Conservation (phyloP, 1,140 invertebrate genomes). For the Pararge aegeria region DNA sequence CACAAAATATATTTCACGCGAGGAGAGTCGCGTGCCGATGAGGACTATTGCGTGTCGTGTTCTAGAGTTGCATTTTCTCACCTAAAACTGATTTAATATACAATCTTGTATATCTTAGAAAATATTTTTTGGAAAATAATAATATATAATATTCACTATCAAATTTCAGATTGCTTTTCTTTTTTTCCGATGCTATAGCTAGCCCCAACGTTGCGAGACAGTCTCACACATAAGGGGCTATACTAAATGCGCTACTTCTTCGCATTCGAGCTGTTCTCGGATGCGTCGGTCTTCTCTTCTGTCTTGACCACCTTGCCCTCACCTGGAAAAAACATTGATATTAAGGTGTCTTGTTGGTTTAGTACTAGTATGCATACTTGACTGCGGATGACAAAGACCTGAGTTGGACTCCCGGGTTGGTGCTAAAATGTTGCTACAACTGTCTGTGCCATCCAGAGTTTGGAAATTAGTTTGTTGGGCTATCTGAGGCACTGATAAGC, state of each 20-base stretch:
- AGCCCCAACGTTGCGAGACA: too few relatives aligned
- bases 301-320: slow-evolving; percentile 77
- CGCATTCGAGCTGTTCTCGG: slow-evolving; percentile 39
- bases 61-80: background rate
- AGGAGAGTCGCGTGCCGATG: background rate
- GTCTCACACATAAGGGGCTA: too few relatives aligned
- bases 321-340: too few relatives aligned
- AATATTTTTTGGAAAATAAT: slow-evolving; percentile 21
- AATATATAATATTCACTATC: slow-evolving; percentile 4
- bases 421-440: too few relatives aligned
- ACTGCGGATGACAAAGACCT: too few relatives aligned
- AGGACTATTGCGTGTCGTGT: background rate
- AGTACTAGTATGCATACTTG: too few relatives aligned
- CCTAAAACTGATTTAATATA: background rate
- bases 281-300: slow-evolving; percentile 70
- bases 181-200: too few relatives aligned
- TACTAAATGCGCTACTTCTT: slow-evolving; percentile 54
- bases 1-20: slow-evolving; percentile 34
- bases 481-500: too few relatives aligned
- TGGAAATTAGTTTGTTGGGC: too few relatives aligned
- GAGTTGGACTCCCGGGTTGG: too few relatives aligned
- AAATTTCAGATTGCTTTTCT: slow-evolving; percentile 4
- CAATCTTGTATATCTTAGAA: slow-evolving; percentile 21
- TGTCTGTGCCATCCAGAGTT: too few relatives aligned
- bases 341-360: too few relatives aligned